Conservation (phyloP, 2,113 vertebrate genomes). For the Campylorhamphus procurvoides region DNA sequence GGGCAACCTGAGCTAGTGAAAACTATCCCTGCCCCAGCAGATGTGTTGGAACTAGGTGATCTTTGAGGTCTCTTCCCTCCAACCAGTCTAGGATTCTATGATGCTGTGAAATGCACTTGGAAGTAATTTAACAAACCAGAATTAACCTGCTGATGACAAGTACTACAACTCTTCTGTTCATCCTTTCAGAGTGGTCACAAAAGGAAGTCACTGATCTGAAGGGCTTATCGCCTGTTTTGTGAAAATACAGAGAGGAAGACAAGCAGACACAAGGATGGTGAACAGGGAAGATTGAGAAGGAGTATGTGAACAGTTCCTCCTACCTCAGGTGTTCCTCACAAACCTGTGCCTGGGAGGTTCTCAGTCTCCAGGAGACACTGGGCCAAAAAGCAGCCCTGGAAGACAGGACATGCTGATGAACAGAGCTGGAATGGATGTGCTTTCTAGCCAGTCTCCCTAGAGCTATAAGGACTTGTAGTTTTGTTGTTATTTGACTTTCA, state of each 20-base stretch:
- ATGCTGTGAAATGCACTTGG: neutral
- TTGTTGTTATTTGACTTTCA: neutral
- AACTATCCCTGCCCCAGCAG: neutral
- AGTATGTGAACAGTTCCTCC: neutral
- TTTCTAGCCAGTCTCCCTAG: neutral
- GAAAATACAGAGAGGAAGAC: neutral
- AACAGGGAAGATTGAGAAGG: neutral
- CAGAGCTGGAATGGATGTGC: neutral
- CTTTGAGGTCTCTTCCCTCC: neutral
- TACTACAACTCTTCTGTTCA: neutral
- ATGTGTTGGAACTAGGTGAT: rapidly evolving
- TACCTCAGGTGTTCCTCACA: neutral
- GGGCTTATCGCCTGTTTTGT: neutral
- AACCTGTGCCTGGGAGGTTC: rapidly evolving
- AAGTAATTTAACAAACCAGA: neutral
- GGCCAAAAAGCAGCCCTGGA: rapidly evolving
- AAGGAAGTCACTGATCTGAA: neutral
- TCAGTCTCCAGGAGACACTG: neutral
- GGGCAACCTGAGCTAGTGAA: rapidly evolving
- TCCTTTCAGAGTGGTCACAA: neutral
- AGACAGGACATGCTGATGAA: neutral
- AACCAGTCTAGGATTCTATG: neutral
- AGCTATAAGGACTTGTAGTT: neutral
- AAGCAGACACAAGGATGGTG: neutral
- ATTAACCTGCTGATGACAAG: neutral